A percentile compares a stretch with the other conserved stretches of the same genome.
phyloP scores from a whole-genome alignment of 2,888 invertebrate species.

The Saturnia pavonia region DNA sequence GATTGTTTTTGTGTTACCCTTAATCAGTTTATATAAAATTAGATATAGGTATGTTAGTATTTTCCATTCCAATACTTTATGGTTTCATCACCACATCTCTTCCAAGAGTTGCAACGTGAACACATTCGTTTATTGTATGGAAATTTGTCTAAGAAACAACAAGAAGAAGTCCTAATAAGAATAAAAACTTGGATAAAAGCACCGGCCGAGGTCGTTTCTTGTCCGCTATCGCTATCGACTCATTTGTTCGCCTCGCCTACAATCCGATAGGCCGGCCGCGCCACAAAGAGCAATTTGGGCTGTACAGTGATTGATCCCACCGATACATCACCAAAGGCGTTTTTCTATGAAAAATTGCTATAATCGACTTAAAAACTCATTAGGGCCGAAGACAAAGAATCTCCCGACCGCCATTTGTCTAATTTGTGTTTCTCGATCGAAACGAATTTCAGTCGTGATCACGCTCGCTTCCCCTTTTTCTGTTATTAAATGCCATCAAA shows the following conservation, averaged over 20 bases:
- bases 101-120: too few species aligned
- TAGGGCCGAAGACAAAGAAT: constrained; percentile 79
- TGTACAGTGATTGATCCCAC: constrained; percentile 78
- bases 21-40: background rate
- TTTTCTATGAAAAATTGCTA: constrained; percentile 82
- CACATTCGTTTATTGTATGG: background rate
- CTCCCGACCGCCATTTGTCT: constrained; percentile 76
- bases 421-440: constrained; percentile 79
- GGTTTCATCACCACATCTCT: too few species aligned
- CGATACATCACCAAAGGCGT: constrained; percentile 81
- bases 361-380: constrained; percentile 83
- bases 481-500: constrained; percentile 58
- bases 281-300: constrained; percentile 70
- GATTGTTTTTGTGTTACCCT: constrained; percentile 11
- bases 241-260: constrained; percentile 54
- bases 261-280: constrained; percentile 60
- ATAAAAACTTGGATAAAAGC: constrained; percentile 28
- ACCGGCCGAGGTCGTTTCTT: constrained; percentile 26
- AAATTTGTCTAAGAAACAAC: background rate
- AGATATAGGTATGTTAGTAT: background rate
- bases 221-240: constrained; percentile 43
- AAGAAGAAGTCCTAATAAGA: constrained; percentile 24
- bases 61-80: too few species aligned
- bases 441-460: constrained; percentile 74
- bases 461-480: constrained; percentile 61